A percentile compares a stretch with the other conserved stretches of the same genome.
Conservation (phyloP, 2,113 vertebrate species). For the Anseranas semipalmata region DNA sequence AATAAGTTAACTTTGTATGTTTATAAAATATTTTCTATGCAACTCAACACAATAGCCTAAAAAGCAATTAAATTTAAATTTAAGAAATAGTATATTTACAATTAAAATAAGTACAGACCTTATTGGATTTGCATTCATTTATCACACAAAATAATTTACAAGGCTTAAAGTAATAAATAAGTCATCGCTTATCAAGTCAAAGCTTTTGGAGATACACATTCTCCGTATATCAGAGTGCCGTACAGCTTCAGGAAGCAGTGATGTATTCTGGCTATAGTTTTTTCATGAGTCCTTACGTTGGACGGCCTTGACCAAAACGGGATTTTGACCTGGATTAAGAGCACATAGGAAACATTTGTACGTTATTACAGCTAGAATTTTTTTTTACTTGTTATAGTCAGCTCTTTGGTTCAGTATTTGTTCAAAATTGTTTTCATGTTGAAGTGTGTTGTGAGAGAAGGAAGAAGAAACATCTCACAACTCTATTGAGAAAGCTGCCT, state of each 20-base stretch:
- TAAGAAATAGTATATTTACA: constrained; percentile 73
- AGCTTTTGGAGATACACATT: constrained; percentile 59
- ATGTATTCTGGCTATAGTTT: constrained; percentile 3
- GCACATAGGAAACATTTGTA: neutral
- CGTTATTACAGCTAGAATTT: neutral
- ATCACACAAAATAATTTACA: constrained; percentile 63
- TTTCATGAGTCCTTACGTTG: constrained; percentile 60
- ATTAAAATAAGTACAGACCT: constrained; percentile 69
- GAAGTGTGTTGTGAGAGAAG: neutral
- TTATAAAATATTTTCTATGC: constrained; percentile 65
- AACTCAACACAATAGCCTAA: constrained; percentile 44
- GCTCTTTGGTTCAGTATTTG: neutral
- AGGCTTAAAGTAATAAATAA: constrained; percentile 69
- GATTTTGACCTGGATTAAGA: constrained; percentile 75
- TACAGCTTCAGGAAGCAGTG: constrained; percentile 46
- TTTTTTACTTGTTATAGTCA: neutral
- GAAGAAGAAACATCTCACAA: neutral
- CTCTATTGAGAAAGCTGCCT: neutral
- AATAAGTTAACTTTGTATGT: constrained; percentile 47
- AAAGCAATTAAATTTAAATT: constrained; percentile 44
- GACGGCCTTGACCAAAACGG: constrained; percentile 79
- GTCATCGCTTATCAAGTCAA: constrained; percentile 39
- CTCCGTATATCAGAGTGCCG: constrained; percentile 17
- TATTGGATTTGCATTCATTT: constrained; percentile 49
- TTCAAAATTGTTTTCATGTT: neutral